These are phyloP conservation scores for Pristionchus japonicus DNA, from an alignment of 2,888 invertebrate genomes.

Conservation along the genomic window DNA sequence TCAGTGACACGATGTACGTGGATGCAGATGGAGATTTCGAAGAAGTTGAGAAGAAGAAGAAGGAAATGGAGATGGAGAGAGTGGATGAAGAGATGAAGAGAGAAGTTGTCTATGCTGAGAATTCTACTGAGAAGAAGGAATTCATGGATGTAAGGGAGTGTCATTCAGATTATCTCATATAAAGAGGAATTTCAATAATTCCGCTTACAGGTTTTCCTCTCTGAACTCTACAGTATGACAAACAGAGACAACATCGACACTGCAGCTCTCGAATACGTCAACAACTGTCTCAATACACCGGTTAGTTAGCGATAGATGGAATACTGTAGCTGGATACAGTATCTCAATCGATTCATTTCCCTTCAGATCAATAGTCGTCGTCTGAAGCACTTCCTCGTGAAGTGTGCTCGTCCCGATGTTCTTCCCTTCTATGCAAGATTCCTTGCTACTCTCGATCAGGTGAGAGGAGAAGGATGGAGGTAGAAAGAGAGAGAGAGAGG, in stretches of 20 bases:
- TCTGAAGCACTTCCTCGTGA: conserved; percentile 33
- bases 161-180: background rate
- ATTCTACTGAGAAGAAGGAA: conserved; percentile 48
- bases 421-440: conserved; percentile 71
- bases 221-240: conserved; percentile 64
- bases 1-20: conserved; percentile 45
- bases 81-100: conserved; percentile 45
- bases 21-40: conserved; percentile 48
- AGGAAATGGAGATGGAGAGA: conserved; percentile 47
- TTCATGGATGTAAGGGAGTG: conserved; percentile 49
- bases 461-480: conserved; percentile 19
- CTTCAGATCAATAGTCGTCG: conserved; percentile 44
- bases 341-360: background rate
- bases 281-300: conserved; percentile 49
- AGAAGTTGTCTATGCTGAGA: conserved; percentile 36
- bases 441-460: conserved; percentile 66
- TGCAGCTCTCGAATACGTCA: conserved; percentile 68
- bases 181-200: background rate
- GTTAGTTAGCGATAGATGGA: background rate
- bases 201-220: conserved; percentile 55
- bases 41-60: conserved; percentile 40
- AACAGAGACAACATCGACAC: conserved; percentile 70
- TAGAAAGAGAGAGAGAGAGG: background rate
- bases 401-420: conserved; percentile 48
- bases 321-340: background rate